phyloP scores from a whole-genome alignment of 2,113 vertebrate species.

The Passerina amoena region DNA sequence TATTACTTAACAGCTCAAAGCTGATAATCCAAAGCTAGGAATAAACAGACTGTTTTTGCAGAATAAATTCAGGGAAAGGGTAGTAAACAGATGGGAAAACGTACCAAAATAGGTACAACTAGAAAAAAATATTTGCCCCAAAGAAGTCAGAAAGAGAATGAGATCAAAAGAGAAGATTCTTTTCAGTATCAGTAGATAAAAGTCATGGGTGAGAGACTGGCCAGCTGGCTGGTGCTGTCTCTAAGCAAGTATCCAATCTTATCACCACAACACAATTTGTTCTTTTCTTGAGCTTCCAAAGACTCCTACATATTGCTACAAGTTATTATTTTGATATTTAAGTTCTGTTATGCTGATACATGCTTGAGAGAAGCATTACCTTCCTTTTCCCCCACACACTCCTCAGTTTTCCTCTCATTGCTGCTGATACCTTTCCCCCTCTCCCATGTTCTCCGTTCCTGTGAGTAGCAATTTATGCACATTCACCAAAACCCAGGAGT shows the following conservation, averaged over 20 bases:
- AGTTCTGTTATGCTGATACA: not conserved
- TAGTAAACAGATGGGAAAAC: conserved; percentile 17
- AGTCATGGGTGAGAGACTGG: not conserved
- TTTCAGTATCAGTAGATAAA: not conserved
- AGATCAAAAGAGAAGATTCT: not conserved
- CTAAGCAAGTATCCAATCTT: not conserved
- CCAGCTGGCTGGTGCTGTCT: not conserved
- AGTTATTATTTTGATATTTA: not conserved
- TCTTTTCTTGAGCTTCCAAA: not conserved
- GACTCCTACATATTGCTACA: not conserved
- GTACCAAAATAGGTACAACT: not conserved
- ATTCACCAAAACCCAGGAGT: not conserved
- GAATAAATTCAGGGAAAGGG: not conserved
- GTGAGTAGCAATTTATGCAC: not conserved
- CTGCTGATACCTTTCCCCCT: not conserved
- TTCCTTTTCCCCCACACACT: not conserved
- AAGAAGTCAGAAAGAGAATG: not conserved
- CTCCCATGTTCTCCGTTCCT: not conserved
- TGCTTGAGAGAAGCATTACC: not conserved
- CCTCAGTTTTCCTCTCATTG: not conserved
- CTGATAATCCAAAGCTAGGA: not conserved
- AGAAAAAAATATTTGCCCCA: not conserved
- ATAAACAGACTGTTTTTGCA: not conserved
- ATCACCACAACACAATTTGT: not conserved
- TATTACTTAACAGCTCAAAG: not conserved